Evolutionary conservation across 2,888 invertebrate species (phyloP).

Genomic region (Epinotia bilunana): DNA sequence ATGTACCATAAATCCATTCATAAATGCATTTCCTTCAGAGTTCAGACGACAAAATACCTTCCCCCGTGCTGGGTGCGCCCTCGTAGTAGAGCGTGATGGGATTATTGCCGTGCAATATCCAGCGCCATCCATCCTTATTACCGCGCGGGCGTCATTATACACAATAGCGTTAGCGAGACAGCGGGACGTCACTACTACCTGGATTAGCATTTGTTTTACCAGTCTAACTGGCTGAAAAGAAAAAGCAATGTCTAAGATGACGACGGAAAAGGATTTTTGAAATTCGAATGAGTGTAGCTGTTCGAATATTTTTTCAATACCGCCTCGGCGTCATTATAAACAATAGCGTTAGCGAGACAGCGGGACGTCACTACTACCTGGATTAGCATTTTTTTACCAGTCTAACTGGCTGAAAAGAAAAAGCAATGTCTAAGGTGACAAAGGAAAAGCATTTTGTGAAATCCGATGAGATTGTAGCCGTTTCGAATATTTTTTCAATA

Average conservation of each 20-base stretch:
- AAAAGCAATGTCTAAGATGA: background rate
- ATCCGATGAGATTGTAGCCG: constrained; percentile 54
- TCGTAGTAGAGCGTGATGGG: constrained; percentile 46
- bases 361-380: background rate
- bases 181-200: background rate
- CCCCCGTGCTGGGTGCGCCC: background rate
- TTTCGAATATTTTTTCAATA: constrained; percentile 58
- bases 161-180: constrained; percentile 27
- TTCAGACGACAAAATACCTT: background rate
- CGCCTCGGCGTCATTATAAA: no score
- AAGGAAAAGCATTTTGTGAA: no score
- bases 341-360: no score
- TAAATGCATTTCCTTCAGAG: background rate
- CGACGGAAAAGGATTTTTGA: background rate
- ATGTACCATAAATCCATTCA: background rate
- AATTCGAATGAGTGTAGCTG: background rate
- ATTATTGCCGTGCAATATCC: constrained; percentile 64
- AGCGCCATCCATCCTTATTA: constrained; percentile 67
- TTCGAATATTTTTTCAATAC: no score
- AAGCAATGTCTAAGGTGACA: no score
- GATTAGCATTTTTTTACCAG: background rate
- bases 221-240: background rate
- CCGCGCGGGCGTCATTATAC: constrained; percentile 45
- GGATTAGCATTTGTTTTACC: background rate
- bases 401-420: background rate